These are phyloP conservation scores for Cladorhizidae sp. DNA, from an alignment of 37 sponge, comb jelly and placozoan genomes.

Conservation along the genomic window DNA sequence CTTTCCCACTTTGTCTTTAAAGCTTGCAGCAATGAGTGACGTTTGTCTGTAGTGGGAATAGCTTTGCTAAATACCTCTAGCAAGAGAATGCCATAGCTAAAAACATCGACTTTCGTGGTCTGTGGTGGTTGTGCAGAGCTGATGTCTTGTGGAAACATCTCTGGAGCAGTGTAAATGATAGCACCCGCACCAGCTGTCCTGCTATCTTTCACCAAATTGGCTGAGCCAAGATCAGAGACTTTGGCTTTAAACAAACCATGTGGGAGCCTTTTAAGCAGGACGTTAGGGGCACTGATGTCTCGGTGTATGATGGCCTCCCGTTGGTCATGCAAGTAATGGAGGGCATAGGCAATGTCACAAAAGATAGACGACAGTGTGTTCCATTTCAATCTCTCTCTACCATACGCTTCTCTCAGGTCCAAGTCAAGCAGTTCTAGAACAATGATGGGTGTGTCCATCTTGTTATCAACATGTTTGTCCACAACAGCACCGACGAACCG, in stretches of 20 bases:
- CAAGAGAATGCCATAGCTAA: slow-evolving; percentile 78
- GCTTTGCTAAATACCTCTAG: slow-evolving; percentile 40
- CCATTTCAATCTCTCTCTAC: neutral
- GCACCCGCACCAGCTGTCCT: slow-evolving; percentile 64
- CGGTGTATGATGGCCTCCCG: slow-evolving; percentile 78
- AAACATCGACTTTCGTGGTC: slow-evolving; percentile 72
- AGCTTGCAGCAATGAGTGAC: neutral
- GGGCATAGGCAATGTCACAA: slow-evolving; percentile 68
- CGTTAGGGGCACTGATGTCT: slow-evolving; percentile 85
- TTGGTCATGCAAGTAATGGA: slow-evolving; percentile 76
- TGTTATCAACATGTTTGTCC: slow-evolving; percentile 13
- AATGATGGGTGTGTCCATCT: slow-evolving; percentile 30
- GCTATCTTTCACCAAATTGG: slow-evolving; percentile 55
- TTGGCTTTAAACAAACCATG: slow-evolving; percentile 53
- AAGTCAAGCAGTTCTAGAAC: slow-evolving; percentile 76
- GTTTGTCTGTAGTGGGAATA: slow-evolving; percentile 38
- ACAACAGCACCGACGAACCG: slow-evolving; percentile 72
- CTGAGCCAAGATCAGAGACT: slow-evolving; percentile 83
- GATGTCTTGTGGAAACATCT: slow-evolving; percentile 21
- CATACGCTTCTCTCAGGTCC: slow-evolving; percentile 46
- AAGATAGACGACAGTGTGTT: slow-evolving; percentile 9
- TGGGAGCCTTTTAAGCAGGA: slow-evolving; percentile 45
- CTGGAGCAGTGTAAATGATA: slow-evolving; percentile 75
- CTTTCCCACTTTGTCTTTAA: neutral
- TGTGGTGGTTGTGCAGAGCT: no score